Base-by-base conservation (phyloP, 1,140 invertebrate genomes). In the Lucilia sericata region DNA sequence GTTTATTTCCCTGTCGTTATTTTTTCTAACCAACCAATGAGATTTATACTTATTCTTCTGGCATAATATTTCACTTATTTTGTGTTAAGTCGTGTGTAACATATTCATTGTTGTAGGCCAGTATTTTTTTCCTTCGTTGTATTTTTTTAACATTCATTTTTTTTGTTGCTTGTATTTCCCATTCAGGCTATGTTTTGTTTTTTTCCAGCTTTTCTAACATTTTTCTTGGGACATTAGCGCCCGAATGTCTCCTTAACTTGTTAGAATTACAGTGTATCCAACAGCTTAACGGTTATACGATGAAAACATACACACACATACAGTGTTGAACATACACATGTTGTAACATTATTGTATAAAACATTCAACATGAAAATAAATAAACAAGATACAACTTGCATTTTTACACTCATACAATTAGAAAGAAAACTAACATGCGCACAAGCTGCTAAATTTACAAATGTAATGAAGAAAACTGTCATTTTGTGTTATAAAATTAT, bases 11-110 rank as follows among this genome's bases (percentile, higher is more conserved):
- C 12, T 49, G 47, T 19, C n/a, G 76, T 25, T 80, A 25, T 80
- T 80, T 49, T 80, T 49, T 49, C 76, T 49, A 49, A 80, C 42
- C 76, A 80, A 49, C 76, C 76, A 80, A 80, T 80, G 42, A 51
- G 76, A 80, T 80, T 80, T 80, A 49, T 80, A 42, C 76, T 80
- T 80, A 80, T 80, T 49, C 21, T 47, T 49, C 12, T 80, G 42
- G 42, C n/a, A 70, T 70, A 70, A 70, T 70, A 25, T 70, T 70
- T 70, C 65, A 70, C 65, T 70, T 70, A 70, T 70, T 70, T 70
- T 70, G 65, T 70, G 65, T n/a, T 80, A 51, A 21, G 25, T 49
- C 76, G 47, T 80, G 76, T 80, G 42, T 49, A 47, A 19, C 17
- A 19, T 78, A 42, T 21, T 80, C 47, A 80, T 80, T 49, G 47